Conservation (phyloP, 2,797 vertebrate species). For the Arnoldichthys spilopterus region DNA sequence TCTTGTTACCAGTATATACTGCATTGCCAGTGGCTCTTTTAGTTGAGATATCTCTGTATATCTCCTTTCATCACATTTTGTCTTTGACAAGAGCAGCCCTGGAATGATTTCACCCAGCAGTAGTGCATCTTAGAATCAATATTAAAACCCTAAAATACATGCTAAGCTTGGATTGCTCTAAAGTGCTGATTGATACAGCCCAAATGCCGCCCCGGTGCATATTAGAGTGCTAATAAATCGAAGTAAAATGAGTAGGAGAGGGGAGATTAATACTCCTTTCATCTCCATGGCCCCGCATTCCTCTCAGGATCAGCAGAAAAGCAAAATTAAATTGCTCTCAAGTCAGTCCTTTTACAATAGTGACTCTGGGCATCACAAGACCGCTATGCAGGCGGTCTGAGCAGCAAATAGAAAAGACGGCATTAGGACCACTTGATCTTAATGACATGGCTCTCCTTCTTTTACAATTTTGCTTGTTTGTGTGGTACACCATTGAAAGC, state of each 20-base stretch:
- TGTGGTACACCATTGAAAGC: constrained; percentile 27
- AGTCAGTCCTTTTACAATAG: constrained; percentile 70
- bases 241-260: constrained; percentile 47
- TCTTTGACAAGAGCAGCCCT: background rate
- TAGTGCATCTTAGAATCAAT: constrained; percentile 3
- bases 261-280: constrained; percentile 76
- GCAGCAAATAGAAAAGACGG: constrained; percentile 60
- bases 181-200: constrained; percentile 49
- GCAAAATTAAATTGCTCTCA: constrained; percentile 77
- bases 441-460: constrained; percentile 62
- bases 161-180: constrained; percentile 21
- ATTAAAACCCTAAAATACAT: constrained; percentile 13
- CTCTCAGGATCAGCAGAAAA: constrained; percentile 77
- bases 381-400: constrained; percentile 66
- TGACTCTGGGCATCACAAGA: constrained; percentile 75
- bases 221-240: constrained; percentile 58
- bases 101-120: background rate
- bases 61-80: background rate
- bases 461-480: constrained; percentile 50
- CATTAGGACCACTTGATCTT: constrained; percentile 55
- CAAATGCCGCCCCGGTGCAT: constrained; percentile 54
- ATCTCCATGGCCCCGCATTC: constrained; percentile 76
- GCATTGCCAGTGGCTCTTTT: background rate
- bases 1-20: background rate
- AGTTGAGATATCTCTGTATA: background rate